A percentile compares a stretch with the other conserved stretches of the same genome.
phyloP scores from a whole-genome alignment of 1,140 invertebrate genomes.

The Cydia fagiglandana region DNA sequence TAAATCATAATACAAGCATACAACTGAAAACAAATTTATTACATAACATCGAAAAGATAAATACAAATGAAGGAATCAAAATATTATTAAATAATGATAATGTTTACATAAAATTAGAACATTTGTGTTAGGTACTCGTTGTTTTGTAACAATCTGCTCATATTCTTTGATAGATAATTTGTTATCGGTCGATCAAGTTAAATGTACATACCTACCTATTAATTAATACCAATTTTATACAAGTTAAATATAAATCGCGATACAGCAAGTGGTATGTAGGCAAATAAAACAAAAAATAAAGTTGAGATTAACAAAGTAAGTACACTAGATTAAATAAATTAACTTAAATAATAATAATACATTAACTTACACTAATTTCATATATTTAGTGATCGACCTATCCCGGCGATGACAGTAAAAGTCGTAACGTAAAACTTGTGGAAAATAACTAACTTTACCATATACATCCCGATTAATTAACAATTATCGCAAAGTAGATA shows the following conservation, averaged over 20 bases:
- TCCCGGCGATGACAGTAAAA: background rate
- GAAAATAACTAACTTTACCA: too few species aligned
- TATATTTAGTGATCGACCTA: background rate
- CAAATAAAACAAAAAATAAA: constrained; percentile 3
- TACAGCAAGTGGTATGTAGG: background rate
- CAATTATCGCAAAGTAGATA: background rate
- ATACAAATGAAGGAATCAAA: background rate
- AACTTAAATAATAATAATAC: constrained; percentile 12
- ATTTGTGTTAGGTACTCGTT: background rate
- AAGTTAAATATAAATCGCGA: background rate
- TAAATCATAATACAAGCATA: constrained; percentile 43
- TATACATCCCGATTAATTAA: background rate
- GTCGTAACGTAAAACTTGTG: background rate
- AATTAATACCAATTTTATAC: too few species aligned
- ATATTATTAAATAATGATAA: background rate
- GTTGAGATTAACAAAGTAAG: background rate
- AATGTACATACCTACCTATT: too few species aligned
- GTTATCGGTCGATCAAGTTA: too few species aligned
- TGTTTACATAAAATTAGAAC: background rate
- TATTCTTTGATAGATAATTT: too few species aligned
- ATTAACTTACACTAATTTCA: constrained; percentile 8
- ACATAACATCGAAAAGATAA: background rate
- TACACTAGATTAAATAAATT: constrained; percentile 14
- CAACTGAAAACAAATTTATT: constrained; percentile 49
- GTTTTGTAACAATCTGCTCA: background rate